phyloP scores from a whole-genome alignment of 35 echinoderm and acorn worm species.

The Stichopus chloronotus region DNA sequence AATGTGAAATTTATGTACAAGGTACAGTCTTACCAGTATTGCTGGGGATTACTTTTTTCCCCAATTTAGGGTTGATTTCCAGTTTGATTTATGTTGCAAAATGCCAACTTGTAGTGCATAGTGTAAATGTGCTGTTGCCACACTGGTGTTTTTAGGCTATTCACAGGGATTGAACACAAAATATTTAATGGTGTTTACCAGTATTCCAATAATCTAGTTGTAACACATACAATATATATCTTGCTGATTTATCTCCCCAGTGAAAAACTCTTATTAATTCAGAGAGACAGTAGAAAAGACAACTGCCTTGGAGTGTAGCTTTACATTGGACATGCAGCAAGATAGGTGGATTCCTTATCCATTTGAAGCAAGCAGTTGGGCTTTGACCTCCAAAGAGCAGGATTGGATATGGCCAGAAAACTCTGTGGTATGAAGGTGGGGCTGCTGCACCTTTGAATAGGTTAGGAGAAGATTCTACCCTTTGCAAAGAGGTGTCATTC shows the following conservation, averaged over 20 bases:
- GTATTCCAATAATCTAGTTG: too few species aligned
- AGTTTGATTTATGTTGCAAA: too few species aligned
- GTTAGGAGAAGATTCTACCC: slow-evolving; percentile 18
- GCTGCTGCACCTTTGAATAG: neutral
- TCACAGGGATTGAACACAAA: too few species aligned
- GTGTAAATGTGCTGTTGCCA: too few species aligned
- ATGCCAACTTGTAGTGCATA: too few species aligned
- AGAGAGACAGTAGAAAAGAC: slow-evolving; percentile 35
- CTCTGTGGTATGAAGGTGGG: neutral
- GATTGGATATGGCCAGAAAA: neutral
- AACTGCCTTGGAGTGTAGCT: slow-evolving; percentile 50
- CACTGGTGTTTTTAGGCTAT: too few species aligned
- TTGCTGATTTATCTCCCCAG: neutral
- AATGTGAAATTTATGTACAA: too few species aligned
- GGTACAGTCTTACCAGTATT: too few species aligned
- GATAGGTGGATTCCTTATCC: neutral
- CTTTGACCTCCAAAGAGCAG: slow-evolving; percentile 13
- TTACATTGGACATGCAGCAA: slow-evolving; percentile 42
- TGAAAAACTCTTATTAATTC: slow-evolving; percentile 46
- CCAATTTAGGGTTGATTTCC: too few species aligned
- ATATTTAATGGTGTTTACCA: too few species aligned
- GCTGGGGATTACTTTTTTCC: too few species aligned
- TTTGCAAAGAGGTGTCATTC: slow-evolving; percentile 11
- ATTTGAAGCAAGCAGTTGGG: slow-evolving; percentile 9
- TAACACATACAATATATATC: neutral